Base-by-base conservation (phyloP, 2,113 vertebrate species). In the Callithrix jacchus region DNA sequence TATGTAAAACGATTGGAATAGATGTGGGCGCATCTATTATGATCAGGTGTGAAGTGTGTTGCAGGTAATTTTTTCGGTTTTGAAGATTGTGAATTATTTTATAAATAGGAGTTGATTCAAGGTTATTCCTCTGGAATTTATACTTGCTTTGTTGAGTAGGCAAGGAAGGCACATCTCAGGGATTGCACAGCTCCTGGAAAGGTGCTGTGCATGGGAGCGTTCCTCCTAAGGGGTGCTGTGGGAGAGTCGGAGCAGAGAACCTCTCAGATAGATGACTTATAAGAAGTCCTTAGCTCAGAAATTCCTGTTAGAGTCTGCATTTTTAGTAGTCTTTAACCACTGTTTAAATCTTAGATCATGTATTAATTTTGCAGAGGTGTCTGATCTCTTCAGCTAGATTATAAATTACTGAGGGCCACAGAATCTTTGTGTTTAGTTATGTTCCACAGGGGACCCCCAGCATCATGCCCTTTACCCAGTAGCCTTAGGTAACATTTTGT, bases 91-190 rank as follows among this genome's bases (percentile, higher is more conserved):
- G 18, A 61, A 71, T 83, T 82, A 52, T 37, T 93, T 88, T 88
- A 10, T 83, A 95, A 68, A 3, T n/a, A 89, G 52, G 73, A 66
- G 25, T 37, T 61, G 32, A 91, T 80, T 90, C 14, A 4, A 45
- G 37, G n/a, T 76, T 77, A 54, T 96, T 92, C 86, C 56, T 95
- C 2, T 93, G 83, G 93, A 47, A 27, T 16, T 27, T 52, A 35
- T 45, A 17, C 18, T 74, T 80, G 56, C 70, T 95, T 86, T 54
- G 21, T n/a, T 87, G 73, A 89, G 61, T 77, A 27, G 17, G 13
- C 14, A 16, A 70, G 68, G 21, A 80, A 74, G 79, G 42, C 11
- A 37, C 25, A 40, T 27, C 11, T 61, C 8, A 56, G 25, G 32
- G 81, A 56, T 35, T 30, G 16, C 71, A 10, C 23, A 30, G 3